Evolutionary conservation across 2,888 invertebrate genomes (phyloP), one percentile per base, ranked within the genome.

Genomic region (Eupsilia transversa): DNA sequence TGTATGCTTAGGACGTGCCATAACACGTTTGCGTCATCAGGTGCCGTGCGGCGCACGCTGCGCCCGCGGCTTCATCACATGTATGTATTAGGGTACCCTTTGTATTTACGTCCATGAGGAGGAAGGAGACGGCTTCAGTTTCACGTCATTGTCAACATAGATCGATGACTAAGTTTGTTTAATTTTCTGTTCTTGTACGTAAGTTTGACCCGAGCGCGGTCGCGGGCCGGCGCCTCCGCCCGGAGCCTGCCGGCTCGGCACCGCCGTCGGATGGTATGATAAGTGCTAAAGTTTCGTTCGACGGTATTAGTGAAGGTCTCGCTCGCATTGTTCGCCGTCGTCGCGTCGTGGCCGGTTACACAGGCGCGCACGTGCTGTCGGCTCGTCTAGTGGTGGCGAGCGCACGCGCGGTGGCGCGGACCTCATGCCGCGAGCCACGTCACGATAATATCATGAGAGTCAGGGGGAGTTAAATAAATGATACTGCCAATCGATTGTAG

Each of bases 401-500:
- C 70, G 63, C 17, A 30, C 63, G 75, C 67, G 71, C 68, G 67
- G 65, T 63, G 73, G 46, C 67, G 79, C 59, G 66, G 70, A 17
- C 54, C 33, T 67, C 56, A 27, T 7, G 80, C 84, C 83, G 84
- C 88, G 88, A 89, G 90, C 86, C 89, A 87, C 91, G 91, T 90
- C 89, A 89, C 89, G 92, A 90, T 89, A 78, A 94, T 94, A 94
- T 95, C 95, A 94, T 90, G 92, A 87, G 91, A 91, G 88, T 67
- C 88, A 89, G 88, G 88, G 89, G 91, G 90, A 91, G 92, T 90
- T 92, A 91, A 94, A 93, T 77, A 89, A 91, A 94, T 86, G 85
- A 95, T 95, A 96, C 96, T 96, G 96, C 96, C 96, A 96, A 95
- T 96, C 94, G 96, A 94, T 94, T 93, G 94, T 95, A 96, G 95